Evolutionary conservation across 2,888 invertebrate species (phyloP).

Genomic region (Aphidius colemani): DNA sequence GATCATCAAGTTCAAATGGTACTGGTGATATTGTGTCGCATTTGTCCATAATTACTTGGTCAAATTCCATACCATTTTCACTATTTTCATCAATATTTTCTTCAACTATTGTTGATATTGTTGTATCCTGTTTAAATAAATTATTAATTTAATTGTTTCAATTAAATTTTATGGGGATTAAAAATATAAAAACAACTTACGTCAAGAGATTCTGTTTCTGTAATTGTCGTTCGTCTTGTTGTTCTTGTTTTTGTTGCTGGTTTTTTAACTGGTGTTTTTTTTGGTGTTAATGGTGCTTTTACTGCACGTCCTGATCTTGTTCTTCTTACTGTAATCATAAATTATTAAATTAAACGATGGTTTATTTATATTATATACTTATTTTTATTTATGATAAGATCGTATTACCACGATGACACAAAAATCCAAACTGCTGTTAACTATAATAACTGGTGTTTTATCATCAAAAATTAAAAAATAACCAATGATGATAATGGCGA

Average conservation of each 20-base stretch:
- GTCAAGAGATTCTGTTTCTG: slow-evolving; percentile 44
- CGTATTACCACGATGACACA: slow-evolving; percentile 10
- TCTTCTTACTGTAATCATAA: slow-evolving; percentile 60
- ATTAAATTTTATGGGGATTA: slow-evolving; percentile 11
- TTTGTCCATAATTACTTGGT: slow-evolving; percentile 40
- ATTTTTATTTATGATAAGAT: neutral
- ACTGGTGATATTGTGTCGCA: slow-evolving; percentile 40
- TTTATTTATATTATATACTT: neutral
- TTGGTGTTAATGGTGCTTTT: slow-evolving; percentile 43
- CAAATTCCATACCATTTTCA: slow-evolving; percentile 46
- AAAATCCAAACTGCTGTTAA: slow-evolving; percentile 7
- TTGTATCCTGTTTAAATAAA: slow-evolving; percentile 1
- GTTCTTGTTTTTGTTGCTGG: slow-evolving; percentile 46
- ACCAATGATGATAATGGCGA: too few relatives aligned
- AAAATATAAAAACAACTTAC: slow-evolving; percentile 36
- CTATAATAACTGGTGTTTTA: too few relatives aligned
- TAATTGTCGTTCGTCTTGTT: slow-evolving; percentile 4
- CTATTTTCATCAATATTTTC: slow-evolving; percentile 36
- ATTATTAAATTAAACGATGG: slow-evolving; percentile 2
- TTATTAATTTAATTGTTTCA: slow-evolving; percentile 7
- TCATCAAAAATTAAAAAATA: too few relatives aligned
- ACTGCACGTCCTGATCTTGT: slow-evolving; percentile 66
- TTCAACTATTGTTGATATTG: slow-evolving; percentile 2
- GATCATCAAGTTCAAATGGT: slow-evolving; percentile 44
- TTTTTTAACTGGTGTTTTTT: slow-evolving; percentile 52